Percentiles rank a stretch among this genome's conserved stretches.
Conservation (phyloP, 2,888 invertebrate species). For the Apotomis turbidana region DNA sequence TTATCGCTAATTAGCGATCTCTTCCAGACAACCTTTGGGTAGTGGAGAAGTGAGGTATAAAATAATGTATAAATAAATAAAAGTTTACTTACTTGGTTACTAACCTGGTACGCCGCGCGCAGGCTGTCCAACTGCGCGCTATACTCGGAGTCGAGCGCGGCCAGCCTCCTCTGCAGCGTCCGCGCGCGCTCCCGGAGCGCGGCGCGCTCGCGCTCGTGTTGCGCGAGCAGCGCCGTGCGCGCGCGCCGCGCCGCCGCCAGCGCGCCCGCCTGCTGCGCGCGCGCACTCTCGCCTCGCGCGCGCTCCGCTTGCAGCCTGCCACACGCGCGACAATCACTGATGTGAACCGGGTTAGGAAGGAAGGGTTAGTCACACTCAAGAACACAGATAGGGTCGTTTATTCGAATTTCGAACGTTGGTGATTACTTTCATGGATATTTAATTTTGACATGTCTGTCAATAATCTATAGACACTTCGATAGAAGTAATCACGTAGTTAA, state of each 20-base stretch:
- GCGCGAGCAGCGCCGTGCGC: constrained; percentile 71
- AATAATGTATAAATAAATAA: constrained; percentile 2
- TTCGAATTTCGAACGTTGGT: too few relatives aligned
- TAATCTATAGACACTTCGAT: too few relatives aligned
- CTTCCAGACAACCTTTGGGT: too few relatives aligned
- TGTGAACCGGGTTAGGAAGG: not conserved
- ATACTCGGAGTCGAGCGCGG: constrained; percentile 91
- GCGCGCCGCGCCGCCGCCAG: constrained; percentile 76
- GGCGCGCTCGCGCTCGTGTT: constrained; percentile 84
- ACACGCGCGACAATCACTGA: constrained; percentile 3
- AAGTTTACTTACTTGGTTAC: constrained; percentile 57
- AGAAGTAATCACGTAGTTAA: too few relatives aligned
- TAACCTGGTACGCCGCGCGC: constrained; percentile 88
- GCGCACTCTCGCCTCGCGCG: constrained; percentile 69
- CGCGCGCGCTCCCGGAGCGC: constrained; percentile 87
- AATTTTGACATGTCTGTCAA: too few relatives aligned
- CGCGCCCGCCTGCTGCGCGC: constrained; percentile 74
- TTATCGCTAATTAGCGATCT: too few relatives aligned
- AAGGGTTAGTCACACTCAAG: constrained; percentile 7
- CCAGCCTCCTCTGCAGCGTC: constrained; percentile 88
- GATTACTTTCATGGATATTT: too few relatives aligned
- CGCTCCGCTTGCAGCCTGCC: constrained; percentile 71
- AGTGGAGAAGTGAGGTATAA: too few relatives aligned
- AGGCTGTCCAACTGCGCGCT: constrained; percentile 92
- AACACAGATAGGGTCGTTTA: too few relatives aligned